Evolutionary conservation across 2,113 vertebrate species (phyloP).

Genomic region (Uropsilus gracilis): DNA sequence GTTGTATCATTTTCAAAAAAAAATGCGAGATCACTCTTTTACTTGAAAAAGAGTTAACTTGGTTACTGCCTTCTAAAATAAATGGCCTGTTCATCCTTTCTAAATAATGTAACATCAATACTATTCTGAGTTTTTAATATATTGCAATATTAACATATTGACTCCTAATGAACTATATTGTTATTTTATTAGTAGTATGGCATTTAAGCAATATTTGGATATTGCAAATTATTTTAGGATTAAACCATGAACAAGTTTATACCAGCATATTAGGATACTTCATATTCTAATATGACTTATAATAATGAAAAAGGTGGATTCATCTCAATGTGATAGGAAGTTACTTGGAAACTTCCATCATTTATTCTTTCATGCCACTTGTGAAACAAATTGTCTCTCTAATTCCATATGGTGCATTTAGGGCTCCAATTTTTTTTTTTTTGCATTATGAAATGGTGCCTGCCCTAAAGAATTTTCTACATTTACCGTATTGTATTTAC

Average conservation of each 20-base stretch:
- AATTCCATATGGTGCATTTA: slow-evolving; percentile 72
- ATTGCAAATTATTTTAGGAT: slow-evolving; percentile 53
- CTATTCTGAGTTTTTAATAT: slow-evolving; percentile 38
- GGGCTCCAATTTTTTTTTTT: slow-evolving; percentile 68
- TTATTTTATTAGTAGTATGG: not conserved
- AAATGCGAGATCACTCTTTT: not conserved
- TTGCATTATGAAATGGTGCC: slow-evolving; percentile 55
- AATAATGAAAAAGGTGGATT: slow-evolving; percentile 50
- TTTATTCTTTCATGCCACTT: slow-evolving; percentile 54
- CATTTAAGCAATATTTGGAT: slow-evolving; percentile 32
- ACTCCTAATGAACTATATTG: not conserved
- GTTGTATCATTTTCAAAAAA: not conserved
- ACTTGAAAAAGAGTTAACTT: not conserved
- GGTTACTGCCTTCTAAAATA: not conserved
- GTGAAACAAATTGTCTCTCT: slow-evolving; percentile 75
- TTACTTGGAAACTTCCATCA: slow-evolving; percentile 62
- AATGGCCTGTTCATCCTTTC: not conserved
- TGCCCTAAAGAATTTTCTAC: slow-evolving; percentile 73
- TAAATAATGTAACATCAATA: not conserved
- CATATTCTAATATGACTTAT: slow-evolving; percentile 66
- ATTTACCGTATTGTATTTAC: slow-evolving; percentile 56
- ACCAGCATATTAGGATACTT: slow-evolving; percentile 3
- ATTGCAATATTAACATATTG: not conserved
- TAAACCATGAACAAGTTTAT: slow-evolving; percentile 47
- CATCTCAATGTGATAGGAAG: not conserved